Base-by-base conservation (phyloP, 2,888 invertebrate genomes). In the Athalia rosae region DNA sequence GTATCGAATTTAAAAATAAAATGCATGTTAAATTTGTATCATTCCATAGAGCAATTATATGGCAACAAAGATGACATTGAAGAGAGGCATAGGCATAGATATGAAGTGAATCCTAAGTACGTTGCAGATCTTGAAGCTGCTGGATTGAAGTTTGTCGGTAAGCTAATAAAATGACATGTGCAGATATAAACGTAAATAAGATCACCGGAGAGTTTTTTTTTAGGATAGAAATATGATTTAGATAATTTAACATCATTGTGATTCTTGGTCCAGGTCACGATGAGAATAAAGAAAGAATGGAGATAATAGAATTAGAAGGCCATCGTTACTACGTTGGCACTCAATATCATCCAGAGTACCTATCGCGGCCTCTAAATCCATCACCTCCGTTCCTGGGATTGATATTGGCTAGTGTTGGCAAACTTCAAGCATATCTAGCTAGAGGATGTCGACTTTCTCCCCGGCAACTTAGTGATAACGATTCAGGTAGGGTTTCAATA, bases 341-440 rank as follows among this genome's bases (percentile, higher is more conserved):
- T 1, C 99, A 99, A 90, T 99, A 95, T 91, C 99, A 99, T 90
- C 99, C 99, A 0, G 99, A 99, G 90, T 99, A 99, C 89, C 91
- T 98, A 79, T 97, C 98, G 0, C 92, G 98, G 2, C 98, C 98
- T 0, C 90, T 98, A 81, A 94, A 94, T 74, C 98, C 99, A 0
- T 98, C 98, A 41, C 97, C 99, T 3, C 98, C 98, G 6, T 99
- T 99, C 90, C 91, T 99, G 82, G 99, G 99, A 81, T 92, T 99
- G 3, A 94, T 99, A 83, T 91, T 99, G 80, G 98, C 99, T 5
- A 94, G 98, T 0, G 94, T 94, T 76, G 96, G 95, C 4, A 96
- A 96, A 89, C 91, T 99, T 50, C 92, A 94, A 79, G 91, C 90
- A 45, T 96, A 95, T 85, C 89, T 96, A 79, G 93, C 93, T 8